Evolutionary conservation across 92 coral and sea anemone genomes (phyloP).

Genomic region (Micromussa lordhowensis): DNA sequence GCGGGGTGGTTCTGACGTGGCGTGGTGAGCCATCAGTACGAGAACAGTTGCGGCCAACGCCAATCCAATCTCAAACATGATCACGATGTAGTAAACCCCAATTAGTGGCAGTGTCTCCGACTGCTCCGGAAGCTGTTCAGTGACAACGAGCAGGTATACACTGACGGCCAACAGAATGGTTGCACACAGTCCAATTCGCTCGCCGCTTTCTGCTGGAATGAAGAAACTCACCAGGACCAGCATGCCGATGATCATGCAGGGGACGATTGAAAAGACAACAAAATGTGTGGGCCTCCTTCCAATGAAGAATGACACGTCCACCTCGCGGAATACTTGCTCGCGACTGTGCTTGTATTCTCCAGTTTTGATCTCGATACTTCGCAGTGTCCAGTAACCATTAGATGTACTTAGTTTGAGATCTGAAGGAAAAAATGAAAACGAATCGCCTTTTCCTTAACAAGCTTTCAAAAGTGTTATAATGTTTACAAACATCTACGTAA

Average conservation of each 20-base stretch:
- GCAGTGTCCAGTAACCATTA: slow-evolving; percentile 43
- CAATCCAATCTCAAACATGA: slow-evolving; percentile 64
- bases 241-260: slow-evolving; percentile 73
- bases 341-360: no score
- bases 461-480: background rate
- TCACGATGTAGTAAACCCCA: slow-evolving; percentile 66
- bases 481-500: background rate
- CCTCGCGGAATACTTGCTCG: slow-evolving; percentile 6
- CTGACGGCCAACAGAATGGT: slow-evolving; percentile 73
- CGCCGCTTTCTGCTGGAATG: slow-evolving; percentile 82
- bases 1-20: slow-evolving; percentile 61
- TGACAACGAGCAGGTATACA: slow-evolving; percentile 72
- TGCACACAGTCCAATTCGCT: slow-evolving; percentile 74
- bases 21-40: slow-evolving; percentile 69
- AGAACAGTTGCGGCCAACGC: slow-evolving; percentile 64
- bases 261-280: slow-evolving; percentile 71
- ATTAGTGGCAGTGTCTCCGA: slow-evolving; percentile 61
- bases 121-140: slow-evolving; percentile 72
- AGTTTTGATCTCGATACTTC: slow-evolving; percentile 8
- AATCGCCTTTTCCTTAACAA: no score
- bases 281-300: slow-evolving; percentile 59
- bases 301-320: slow-evolving; percentile 23
- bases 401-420: slow-evolving; percentile 37
- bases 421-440: background rate
- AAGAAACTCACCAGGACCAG: slow-evolving; percentile 77